phyloP scores from a whole-genome alignment of 2,888 invertebrate genomes.

The Drosophila birchii region DNA sequence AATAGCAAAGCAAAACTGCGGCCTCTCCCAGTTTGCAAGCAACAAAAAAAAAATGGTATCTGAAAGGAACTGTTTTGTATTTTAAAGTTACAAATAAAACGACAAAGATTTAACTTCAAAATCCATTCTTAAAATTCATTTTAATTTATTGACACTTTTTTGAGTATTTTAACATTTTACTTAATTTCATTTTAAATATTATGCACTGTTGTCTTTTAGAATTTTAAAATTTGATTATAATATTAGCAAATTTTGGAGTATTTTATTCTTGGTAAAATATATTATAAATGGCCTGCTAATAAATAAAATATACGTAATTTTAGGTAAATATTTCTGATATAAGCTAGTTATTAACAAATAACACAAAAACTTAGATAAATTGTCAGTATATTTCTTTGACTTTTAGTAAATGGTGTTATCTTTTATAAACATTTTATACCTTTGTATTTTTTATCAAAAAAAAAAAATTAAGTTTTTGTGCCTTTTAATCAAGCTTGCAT shows the following conservation, averaged over 20 bases:
- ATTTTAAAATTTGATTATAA: neutral
- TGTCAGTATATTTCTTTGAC: no score
- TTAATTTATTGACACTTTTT: no score
- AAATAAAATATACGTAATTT: no score
- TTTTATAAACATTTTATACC: neutral
- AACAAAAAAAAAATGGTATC: neutral
- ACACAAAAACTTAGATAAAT: no score
- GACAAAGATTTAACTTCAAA: neutral
- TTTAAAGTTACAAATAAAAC: neutral
- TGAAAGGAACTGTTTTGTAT: neutral
- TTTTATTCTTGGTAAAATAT: neutral
- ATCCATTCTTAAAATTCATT: no score
- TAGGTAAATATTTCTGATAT: no score
- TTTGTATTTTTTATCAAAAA: neutral
- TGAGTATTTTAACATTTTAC: no score
- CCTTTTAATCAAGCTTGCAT: neutral
- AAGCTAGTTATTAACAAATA: no score
- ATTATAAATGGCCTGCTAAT: neutral
- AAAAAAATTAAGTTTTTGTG: no score
- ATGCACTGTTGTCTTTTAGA: no score
- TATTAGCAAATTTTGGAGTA: neutral
- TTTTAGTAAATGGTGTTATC: neutral
- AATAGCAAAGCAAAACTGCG: constrained; percentile 37
- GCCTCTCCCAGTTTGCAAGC: constrained; percentile 12
- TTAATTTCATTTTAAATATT: no score